Evolutionary conservation across 2,797 vertebrate species (phyloP), one percentile per base, ranked within the genome.

Genomic region (Acipenser oxyrinchus): DNA sequence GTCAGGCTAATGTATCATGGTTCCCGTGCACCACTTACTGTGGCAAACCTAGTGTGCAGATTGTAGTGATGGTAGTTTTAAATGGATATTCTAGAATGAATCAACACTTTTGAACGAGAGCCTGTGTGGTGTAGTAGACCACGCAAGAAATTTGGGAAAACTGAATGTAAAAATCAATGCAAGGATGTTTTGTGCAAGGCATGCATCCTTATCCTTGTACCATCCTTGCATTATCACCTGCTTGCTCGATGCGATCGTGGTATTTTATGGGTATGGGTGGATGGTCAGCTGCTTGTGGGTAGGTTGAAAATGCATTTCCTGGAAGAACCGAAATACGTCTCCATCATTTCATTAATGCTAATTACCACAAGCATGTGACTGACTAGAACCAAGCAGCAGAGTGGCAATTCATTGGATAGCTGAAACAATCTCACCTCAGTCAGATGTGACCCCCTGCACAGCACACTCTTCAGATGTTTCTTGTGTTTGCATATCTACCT

Each of bases 301-400:
- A 18, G 1, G 50, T 11, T 49, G 12, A 37, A 48, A 8, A 15
- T 60, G 57, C 13, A 15, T 66, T 66, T 66, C 57, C n/a, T 13
- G 55, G 49, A 18, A 48, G 55, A 60, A 49, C 50, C 64, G 12
- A 49, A 66, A 48, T 23, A 83, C 68, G 68, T 71, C 75, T 75
- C 79, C 8, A 73, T 61, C 69, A 71, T 79, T 78, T 73, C 60
- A 71, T 77, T 68, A 73, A 71, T 69, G 69, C 48, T 63, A 65
- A 59, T 69, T 73, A 69, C 73, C 77, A 75, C 73, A 63, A 63
- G 72, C 69, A 77, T n/a, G 75, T 80, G 72, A 84, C 68, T 71
- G 75, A 68, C 67, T 66, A 79, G 74, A 79, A 81, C 70, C 51
- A 23, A 67, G 71, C 48, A 51, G 63, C 70, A 59, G 71, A n/a